phyloP scores from a whole-genome alignment of 2,888 invertebrate genomes.

The Antitype chi region DNA sequence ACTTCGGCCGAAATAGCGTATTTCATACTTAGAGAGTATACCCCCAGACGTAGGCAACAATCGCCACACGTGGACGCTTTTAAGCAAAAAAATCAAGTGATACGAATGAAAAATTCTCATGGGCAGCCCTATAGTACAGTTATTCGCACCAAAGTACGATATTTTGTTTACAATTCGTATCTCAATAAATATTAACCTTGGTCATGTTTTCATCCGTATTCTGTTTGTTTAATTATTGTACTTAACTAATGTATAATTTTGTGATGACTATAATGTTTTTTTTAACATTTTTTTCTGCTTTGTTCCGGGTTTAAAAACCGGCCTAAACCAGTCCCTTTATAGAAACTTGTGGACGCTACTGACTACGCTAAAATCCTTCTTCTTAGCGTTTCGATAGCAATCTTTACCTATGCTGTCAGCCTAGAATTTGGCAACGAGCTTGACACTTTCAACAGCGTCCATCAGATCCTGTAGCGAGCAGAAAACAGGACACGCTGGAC shows the following conservation, averaged over 20 bases:
- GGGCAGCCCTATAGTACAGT: constrained; percentile 35
- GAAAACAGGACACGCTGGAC: too few species aligned
- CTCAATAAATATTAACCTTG: constrained; percentile 59
- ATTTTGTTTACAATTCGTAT: constrained; percentile 49
- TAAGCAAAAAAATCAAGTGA: not conserved
- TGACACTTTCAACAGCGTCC: too few species aligned
- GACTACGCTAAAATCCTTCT: not conserved
- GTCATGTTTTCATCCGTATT: constrained; percentile 36
- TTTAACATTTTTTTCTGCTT: constrained; percentile 8
- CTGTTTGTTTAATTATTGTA: constrained; percentile 47
- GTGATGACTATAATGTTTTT: constrained; percentile 5
- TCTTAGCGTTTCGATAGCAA: too few species aligned
- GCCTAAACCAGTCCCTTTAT: not conserved
- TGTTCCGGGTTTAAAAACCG: constrained; percentile 46
- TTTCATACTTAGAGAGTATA: too few species aligned
- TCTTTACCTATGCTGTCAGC: too few species aligned
- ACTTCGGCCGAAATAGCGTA: too few species aligned
- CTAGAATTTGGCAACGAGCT: too few species aligned
- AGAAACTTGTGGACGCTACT: not conserved
- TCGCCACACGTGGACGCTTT: not conserved
- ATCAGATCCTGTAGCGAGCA: too few species aligned
- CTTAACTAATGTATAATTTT: constrained; percentile 34
- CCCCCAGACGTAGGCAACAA: not conserved
- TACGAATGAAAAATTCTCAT: not conserved
- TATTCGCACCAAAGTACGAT: constrained; percentile 36